Evolutionary conservation across 2,888 invertebrate genomes (phyloP), one percentile per base, ranked within the genome.

Genomic region (Hirtodrosophila trivittata): DNA sequence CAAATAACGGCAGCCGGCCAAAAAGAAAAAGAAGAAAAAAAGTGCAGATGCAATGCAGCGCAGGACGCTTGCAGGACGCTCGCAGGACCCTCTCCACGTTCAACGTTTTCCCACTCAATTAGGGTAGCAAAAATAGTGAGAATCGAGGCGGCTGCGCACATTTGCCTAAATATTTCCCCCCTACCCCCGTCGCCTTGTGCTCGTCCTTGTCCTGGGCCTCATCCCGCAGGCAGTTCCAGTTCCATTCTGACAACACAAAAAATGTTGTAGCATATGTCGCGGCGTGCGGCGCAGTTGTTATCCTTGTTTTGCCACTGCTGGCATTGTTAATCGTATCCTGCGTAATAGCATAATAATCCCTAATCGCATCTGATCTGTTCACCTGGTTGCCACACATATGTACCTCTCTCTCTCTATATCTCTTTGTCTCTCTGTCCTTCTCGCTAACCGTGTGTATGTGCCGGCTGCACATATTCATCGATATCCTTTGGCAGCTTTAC

Each of bases 311-410:
- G 39, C 21, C 26, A 45, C 56, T 62, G 52, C 47, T 41, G 50
- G 51, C 77, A 81, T 85, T 77, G 81, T 86, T 87, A 88, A 87
- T 88, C 87, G 86, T 77, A 78, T 87, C 77, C 85, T 81, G 83
- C 88, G 87, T 86, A 88, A 87, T 88, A 77, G 85, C 78, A 86
- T 87, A 87, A 88, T 87, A 87, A 88, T 87, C 87, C 87, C 85
- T 87, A 87, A 87, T 88, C 87, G 87, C 85, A 84, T 87, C 85
- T 70, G 85, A 87, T 87, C 86, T 69, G 83, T 80, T 85, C 84
- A 86, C 77, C 82, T 83, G 82, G 82, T 73, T 83, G 63, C 43
- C 18, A 18, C 66, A 25, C 62, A 13, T 14, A 37, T 6, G 42
- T n/a, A 43, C 6, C 64, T 25, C 39, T 5, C 52, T 14, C 41